Evolutionary conservation across 2,888 invertebrate species (phyloP), one percentile per base, ranked within the genome.

Genomic region (Aleiodes leptofemur): DNA sequence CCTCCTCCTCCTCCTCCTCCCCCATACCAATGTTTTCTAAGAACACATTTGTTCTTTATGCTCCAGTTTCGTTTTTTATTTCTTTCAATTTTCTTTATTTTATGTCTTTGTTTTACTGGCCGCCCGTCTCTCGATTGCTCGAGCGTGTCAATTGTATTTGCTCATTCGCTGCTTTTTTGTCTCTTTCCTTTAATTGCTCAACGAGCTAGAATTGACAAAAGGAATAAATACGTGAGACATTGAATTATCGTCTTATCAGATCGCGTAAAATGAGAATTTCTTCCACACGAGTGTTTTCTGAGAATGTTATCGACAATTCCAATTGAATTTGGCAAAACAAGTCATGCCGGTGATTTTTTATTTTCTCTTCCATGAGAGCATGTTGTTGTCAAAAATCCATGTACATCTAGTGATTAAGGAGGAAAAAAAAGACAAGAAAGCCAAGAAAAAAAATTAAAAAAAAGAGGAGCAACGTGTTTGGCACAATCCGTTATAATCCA

Each of bases 401-500:
- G 31, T 57, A 31, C 13, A 34, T 13, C n/a, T 34, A n/a, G 29
- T 23, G 29, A 31, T 11, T 57, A 43, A 34, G 5, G 43, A 8
- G 53, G 53, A 72, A 61, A 72, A 50, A 2, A 23, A 23, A 23
- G 23, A 23, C 23, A 23, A 23, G 1, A 23, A 23, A 23, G 23
- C 23, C 50, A 61, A 48, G 50, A 13, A 50, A 68, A 29, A 48
- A 38, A 50, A 38, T 57, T 34, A 55, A 68, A 56, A 16, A 51
- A 53, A 56, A 69, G 69, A 43, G 53, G 69, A 64, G 69, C 14
- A 75, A 71, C 43, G 51, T 48, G 79, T 74, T 76, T 77, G 72
- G 76, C 70, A 14, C 14, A 76, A 76, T 76, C 77, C 77, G 77
- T 72, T 61, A 66, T 64, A 48, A 64, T 64, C 64, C 48, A 48